Conservation (phyloP, 1,140 invertebrate species). For the Drosophila yakuba region DNA sequence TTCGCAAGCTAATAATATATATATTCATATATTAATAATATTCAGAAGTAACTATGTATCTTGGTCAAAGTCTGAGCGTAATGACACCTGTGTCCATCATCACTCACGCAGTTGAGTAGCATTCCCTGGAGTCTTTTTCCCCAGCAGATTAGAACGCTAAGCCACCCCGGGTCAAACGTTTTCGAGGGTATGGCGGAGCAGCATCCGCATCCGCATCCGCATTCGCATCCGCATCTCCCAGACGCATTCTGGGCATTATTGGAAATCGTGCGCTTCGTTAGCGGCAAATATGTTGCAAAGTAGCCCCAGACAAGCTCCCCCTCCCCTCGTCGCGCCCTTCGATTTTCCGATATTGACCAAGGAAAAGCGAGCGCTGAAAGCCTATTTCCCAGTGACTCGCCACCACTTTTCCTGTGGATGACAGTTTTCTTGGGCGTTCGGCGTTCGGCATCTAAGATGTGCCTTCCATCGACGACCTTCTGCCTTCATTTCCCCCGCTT, state of each 20-base stretch:
- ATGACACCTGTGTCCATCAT: too few species aligned
- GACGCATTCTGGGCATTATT: conserved; percentile 59
- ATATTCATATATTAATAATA: too few species aligned
- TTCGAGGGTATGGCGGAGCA: conserved; percentile 11
- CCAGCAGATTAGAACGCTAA: background rate
- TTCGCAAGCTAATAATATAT: too few species aligned
- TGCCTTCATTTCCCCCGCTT: background rate
- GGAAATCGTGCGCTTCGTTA: conserved; percentile 81
- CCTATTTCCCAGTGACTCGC: conserved; percentile 25
- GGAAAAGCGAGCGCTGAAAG: conserved; percentile 1
- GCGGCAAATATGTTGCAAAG: conserved; percentile 79
- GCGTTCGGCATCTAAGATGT: conserved; percentile 14
- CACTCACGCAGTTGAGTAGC: too few species aligned
- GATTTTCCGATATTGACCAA: conserved; percentile 31
- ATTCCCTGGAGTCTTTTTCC: background rate
- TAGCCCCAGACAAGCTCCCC: conserved; percentile 48
- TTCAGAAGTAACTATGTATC: too few species aligned
- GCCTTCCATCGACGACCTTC: background rate
- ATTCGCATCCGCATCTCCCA: conserved; percentile 40
- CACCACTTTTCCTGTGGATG: conserved; percentile 4
- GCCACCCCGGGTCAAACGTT: background rate
- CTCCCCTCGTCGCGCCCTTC: background rate
- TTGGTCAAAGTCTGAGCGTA: too few species aligned
- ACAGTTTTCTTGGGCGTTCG: conserved; percentile 21
- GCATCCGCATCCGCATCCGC: conserved; percentile 38